Base-by-base conservation (phyloP, 2,113 vertebrate species). In the Apteryx mantelli region DNA sequence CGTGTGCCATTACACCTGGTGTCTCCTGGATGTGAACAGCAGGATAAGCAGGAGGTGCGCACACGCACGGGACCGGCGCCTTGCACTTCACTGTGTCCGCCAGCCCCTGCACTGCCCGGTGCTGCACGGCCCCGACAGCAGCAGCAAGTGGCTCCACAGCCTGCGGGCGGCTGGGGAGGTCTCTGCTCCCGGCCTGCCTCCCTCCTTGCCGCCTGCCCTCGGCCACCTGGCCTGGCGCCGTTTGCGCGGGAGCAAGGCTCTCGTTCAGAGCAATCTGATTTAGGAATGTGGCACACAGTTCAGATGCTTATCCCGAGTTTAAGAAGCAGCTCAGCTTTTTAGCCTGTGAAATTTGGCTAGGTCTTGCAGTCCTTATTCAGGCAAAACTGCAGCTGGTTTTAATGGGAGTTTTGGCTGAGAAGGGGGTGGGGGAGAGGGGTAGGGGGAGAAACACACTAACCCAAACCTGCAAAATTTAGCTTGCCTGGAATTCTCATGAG, bases 201-300 rank as follows among this genome's bases (percentile, higher is more conserved):
- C 36, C 36, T 38, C 36, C 36, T 38, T 38, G 7, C 36, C 36
- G 7, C 36, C 36, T 38, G 36, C 36, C 36, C 36, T 38, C 53
- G 8, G 56, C 1, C 0, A 40, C 4, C 0, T 6, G 18, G 44
- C 50, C 46, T 77, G 50, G 55, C 24, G 0, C 38, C 38, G 20
- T 36, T 87, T 53, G 46, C 86, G 17, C 78, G 34, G 44, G 21
- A 82, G 8, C 0, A 2, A 73, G 26, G 34, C 9, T 93, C 40
- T 1, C 1, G 3, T 5, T 4, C 44, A 50, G 53, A 86, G 80
- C 86, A 26, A 88, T 52, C 66, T 75, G 69, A 89, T 77, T 86
- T 70, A 70, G 91, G 66, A 87, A 89, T 3, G 25, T 36, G 61
- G 32, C 77, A 79, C 40, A 50, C 66, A 89, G 30, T 89, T 95